These are phyloP conservation scores for Setophaga petechia DNA, from an alignment of 2,113 vertebrate species.

Conservation along the genomic window DNA sequence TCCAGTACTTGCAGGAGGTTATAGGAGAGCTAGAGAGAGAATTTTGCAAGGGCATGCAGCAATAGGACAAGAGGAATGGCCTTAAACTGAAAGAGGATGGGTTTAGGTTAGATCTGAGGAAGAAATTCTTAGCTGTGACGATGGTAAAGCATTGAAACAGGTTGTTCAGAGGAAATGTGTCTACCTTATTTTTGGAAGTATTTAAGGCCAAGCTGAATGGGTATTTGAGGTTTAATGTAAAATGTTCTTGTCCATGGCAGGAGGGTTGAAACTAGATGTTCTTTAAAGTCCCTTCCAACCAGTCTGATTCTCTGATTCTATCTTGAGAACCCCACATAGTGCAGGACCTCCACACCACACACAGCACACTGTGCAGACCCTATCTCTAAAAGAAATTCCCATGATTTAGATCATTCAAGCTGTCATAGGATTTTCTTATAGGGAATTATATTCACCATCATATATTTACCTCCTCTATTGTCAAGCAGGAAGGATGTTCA, in stretches of 20 bases:
- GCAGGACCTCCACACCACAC: not conserved
- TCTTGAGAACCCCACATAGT: not conserved
- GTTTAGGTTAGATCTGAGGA: not conserved
- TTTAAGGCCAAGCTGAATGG: not conserved
- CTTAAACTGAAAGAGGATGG: not conserved
- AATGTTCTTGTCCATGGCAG: not conserved
- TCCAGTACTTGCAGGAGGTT: not conserved
- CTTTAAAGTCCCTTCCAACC: not conserved
- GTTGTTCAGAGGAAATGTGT: not conserved
- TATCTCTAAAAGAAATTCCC: fast-evolving
- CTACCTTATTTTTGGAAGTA: not conserved
- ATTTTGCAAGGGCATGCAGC: not conserved
- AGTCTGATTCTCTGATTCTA: not conserved
- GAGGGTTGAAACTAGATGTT: not conserved
- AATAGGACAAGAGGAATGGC: not conserved
- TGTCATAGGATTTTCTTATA: not conserved
- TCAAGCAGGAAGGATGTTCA: not conserved
- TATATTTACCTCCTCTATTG: not conserved
- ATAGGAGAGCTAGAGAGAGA: not conserved
- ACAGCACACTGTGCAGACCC: not conserved
- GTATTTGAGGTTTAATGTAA: not conserved
- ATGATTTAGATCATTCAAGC: not conserved
- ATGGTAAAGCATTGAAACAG: not conserved
- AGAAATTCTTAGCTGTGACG: not conserved
- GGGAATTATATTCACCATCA: not conserved